Evolutionary conservation across 1,140 invertebrate genomes (phyloP), one percentile per base, ranked within the genome.

Genomic region (Cardiocondyla obscurior): DNA sequence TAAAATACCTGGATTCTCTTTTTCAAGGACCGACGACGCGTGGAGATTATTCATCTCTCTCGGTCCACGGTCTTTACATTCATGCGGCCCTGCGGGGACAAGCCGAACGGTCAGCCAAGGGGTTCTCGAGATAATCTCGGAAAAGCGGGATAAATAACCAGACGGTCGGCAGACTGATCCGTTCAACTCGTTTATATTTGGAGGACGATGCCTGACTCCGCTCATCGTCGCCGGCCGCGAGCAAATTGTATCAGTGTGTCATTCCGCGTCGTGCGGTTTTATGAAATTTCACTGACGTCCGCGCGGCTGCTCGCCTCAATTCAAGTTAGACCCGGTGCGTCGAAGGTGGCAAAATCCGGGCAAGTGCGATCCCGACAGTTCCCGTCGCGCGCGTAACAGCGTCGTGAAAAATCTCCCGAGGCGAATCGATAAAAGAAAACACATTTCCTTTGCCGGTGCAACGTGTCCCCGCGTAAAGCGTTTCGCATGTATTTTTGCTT

Each of bases 121-220:
- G 67, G 44, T 88, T 88, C 55, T 60, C 39, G 69, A 25, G 79
- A 85, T 85, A 88, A 88, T 85, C 86, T 88, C 44, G 85, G 85
- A 74, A 88, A 87, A 87, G 87, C 76, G 81, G 73, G 74, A 83
- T 85, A 88, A 88, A 88, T 81, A 85, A 88, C 69, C 82, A 88
- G 86, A 88, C 83, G 44, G 79, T 12, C 76, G 64, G 83, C 39
- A 83, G 79, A 88, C 86, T 77, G 55, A 79, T 81, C 67, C 65
- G 62, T 88, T 82, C 77, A n/a, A 77, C 46, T 65, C 85, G 86
- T 87, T 88, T 88, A 88, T 88, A 88, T 88, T 88, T 88, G 86
- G 86, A 85, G 85, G 58, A 39, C 72, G 77, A 87, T 82, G 82
- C 53, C 39, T 73, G n/a, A n/a, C 53, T 69, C 60, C 46, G 39